Evolutionary conservation across 2,888 invertebrate species (phyloP).

Genomic region (Prosapia bicincta): DNA sequence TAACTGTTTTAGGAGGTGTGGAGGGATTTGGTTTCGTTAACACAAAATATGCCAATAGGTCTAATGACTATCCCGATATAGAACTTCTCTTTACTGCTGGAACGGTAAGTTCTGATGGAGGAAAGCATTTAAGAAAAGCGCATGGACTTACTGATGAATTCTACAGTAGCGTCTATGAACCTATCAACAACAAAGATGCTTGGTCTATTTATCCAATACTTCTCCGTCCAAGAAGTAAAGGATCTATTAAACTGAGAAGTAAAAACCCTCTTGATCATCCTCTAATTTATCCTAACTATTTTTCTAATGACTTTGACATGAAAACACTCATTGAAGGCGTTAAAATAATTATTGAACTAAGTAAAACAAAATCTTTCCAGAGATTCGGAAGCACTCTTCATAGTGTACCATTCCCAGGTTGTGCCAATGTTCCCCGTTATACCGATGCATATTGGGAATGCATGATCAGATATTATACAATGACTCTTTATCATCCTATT

Average conservation of each 20-base stretch:
- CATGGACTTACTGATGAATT: no score
- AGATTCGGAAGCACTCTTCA: no score
- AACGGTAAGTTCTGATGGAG: no score
- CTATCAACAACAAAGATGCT: constrained; percentile 39
- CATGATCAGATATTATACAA: constrained; percentile 56
- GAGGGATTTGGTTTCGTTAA: constrained; percentile 55
- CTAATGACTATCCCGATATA: constrained; percentile 47
- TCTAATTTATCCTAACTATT: constrained; percentile 36
- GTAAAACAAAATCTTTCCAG: constrained; percentile 39
- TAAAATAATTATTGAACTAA: constrained; percentile 39
- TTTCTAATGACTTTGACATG: no score
- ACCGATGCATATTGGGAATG: constrained; percentile 54
- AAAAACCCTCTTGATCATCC: constrained; percentile 36
- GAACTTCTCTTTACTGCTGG: no score
- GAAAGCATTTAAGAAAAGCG: no score
- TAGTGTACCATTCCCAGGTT: constrained; percentile 54
- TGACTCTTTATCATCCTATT: no score
- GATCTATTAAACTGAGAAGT: constrained; percentile 35
- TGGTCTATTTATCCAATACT: constrained; percentile 40
- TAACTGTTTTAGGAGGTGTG: no score
- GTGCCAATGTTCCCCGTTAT: constrained; percentile 43
- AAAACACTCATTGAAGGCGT: no score
- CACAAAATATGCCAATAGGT: constrained; percentile 43
- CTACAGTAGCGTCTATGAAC: no score
- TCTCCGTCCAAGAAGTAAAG: constrained; percentile 38